Evolutionary conservation across 2,113 vertebrate species (phyloP).

Genomic region (Odocoileus hemionus): DNA sequence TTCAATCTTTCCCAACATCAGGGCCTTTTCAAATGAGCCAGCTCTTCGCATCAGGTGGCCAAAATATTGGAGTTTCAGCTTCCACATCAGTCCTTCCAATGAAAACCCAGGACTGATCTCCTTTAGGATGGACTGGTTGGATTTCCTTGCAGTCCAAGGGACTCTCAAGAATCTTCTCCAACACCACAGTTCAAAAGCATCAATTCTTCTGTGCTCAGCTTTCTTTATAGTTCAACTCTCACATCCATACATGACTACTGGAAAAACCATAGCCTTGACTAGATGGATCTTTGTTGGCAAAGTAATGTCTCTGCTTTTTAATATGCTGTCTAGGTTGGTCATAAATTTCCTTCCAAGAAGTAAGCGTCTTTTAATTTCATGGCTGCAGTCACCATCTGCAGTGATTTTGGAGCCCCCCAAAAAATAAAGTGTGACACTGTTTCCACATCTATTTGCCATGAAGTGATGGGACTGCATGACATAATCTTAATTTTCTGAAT

Average conservation of each 20-base stretch:
- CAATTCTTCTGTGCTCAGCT: rapidly evolving
- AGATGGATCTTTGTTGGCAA: not conserved
- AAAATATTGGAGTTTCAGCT: not conserved
- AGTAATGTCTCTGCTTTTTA: not conserved
- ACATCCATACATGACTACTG: not conserved
- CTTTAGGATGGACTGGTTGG: not conserved
- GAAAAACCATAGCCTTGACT: not conserved
- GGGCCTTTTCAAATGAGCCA: not conserved
- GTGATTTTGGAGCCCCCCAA: rapidly evolving
- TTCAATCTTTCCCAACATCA: not conserved
- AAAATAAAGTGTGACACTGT: not conserved
- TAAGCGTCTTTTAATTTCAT: not conserved
- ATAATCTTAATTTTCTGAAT: not conserved
- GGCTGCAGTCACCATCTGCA: not conserved
- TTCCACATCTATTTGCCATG: not conserved
- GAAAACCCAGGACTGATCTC: not conserved
- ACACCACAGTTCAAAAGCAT: not conserved
- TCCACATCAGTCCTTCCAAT: not conserved
- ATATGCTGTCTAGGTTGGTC: not conserved
- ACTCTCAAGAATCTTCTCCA: not conserved
- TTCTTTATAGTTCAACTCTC: not conserved
- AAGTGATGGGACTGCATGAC: not conserved
- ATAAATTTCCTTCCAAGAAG: not conserved
- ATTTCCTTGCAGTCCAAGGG: not conserved
- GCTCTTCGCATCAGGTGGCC: rapidly evolving